These are phyloP conservation scores for Eclectus roratus DNA, from an alignment of 2,113 vertebrate genomes.

Conservation along the genomic window DNA sequence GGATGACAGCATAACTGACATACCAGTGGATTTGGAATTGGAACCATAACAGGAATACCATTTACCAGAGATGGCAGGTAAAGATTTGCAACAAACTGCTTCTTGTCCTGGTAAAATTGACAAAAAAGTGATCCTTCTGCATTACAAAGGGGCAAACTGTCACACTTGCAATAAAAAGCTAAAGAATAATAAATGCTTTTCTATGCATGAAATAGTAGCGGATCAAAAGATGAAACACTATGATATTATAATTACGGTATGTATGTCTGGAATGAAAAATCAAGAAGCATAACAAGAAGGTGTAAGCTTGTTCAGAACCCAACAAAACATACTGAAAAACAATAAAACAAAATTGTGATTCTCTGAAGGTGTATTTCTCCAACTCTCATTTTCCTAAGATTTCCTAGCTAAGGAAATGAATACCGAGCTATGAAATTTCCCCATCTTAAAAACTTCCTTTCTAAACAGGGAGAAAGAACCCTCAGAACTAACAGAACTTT, in stretches of 20 bases:
- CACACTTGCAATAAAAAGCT: neutral
- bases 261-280: neutral
- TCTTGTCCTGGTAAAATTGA: neutral
- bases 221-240: neutral
- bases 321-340: neutral
- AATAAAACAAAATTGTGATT: neutral
- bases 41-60: neutral
- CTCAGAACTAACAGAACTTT: neutral
- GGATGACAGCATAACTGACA: neutral
- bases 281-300: neutral
- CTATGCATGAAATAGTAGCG: neutral
- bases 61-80: neutral
- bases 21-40: neutral
- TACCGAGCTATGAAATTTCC: neutral
- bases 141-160: neutral
- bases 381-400: neutral
- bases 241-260: neutral
- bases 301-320: neutral
- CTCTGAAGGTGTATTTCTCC: neutral
- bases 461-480: neutral
- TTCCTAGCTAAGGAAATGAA: neutral
- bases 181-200: neutral
- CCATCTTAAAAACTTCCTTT: neutral
- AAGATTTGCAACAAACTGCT: neutral
- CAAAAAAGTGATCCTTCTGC: neutral